Conservation (phyloP, 2,888 invertebrate genomes). For the Troides oblongomaculatus region DNA sequence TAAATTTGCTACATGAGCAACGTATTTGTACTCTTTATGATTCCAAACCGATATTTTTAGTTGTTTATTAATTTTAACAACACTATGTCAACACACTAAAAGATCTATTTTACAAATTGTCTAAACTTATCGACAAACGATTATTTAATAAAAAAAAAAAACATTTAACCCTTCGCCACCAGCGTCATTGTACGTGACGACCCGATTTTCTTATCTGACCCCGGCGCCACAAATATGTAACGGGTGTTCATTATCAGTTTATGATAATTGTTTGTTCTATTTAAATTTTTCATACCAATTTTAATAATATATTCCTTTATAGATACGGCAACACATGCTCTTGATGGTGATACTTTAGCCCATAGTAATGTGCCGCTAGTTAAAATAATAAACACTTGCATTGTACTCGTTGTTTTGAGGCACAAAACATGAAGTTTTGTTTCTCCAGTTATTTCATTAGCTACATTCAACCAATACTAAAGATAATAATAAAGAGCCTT, state of each 20-base stretch:
- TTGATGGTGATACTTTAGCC: no score
- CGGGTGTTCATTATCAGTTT: no score
- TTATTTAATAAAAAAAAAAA: conserved; percentile 10
- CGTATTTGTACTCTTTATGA: conserved; percentile 68
- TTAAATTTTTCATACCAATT: no score
- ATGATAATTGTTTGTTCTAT: no score
- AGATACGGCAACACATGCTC: no score
- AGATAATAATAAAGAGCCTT: no score
- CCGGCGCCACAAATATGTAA: no score
- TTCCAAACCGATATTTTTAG: conserved; percentile 44
- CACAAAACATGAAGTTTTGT: not conserved
- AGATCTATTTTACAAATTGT: conserved; percentile 57
- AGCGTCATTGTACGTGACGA: not conserved
- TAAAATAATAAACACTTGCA: no score
- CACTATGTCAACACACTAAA: conserved; percentile 53
- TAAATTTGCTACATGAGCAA: conserved; percentile 74
- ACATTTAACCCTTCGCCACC: not conserved
- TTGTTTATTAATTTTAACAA: conserved; percentile 45
- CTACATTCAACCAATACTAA: no score
- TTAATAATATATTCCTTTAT: not conserved
- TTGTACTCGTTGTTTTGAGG: not conserved
- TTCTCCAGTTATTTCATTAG: no score
- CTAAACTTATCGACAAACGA: conserved; percentile 56
- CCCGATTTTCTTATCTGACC: no score
- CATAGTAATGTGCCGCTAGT: no score